These are phyloP conservation scores for Euthynnus affinis DNA, from an alignment of 2,797 vertebrate species.

Conservation along the genomic window DNA sequence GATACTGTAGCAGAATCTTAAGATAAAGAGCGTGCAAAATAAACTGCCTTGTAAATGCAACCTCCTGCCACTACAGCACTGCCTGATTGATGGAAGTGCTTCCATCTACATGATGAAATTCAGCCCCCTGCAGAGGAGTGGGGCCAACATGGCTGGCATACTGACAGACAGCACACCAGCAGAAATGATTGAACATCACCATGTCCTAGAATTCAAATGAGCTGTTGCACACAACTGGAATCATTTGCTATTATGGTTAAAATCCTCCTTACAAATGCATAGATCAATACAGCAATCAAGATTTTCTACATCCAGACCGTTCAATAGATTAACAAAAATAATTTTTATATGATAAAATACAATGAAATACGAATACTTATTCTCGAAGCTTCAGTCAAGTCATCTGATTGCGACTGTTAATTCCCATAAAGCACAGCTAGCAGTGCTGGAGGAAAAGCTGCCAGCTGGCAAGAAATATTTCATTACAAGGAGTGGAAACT, in stretches of 20 bases:
- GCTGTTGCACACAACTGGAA: slow-evolving; percentile 20
- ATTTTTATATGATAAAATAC: neutral
- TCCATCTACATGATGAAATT: slow-evolving; percentile 74
- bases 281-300: slow-evolving; percentile 1
- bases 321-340: neutral
- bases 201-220: slow-evolving; percentile 58
- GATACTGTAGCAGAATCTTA: slow-evolving; percentile 4
- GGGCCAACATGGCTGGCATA: slow-evolving; percentile 50
- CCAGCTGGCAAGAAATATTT: slow-evolving; percentile 75
- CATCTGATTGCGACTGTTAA: slow-evolving; percentile 50
- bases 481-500: slow-evolving; percentile 67
- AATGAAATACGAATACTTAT: slow-evolving; percentile 36
- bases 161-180: slow-evolving; percentile 49
- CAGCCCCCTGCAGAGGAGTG: slow-evolving; percentile 1
- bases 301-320: neutral
- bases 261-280: neutral
- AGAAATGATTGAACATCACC: slow-evolving; percentile 53
- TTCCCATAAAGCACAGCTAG: slow-evolving; percentile 60
- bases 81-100: slow-evolving; percentile 73
- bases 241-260: neutral
- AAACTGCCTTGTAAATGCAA: slow-evolving; percentile 46
- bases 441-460: slow-evolving; percentile 41
- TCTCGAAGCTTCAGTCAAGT: slow-evolving; percentile 51
- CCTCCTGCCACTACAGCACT: slow-evolving; percentile 19
- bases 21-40: neutral